A percentile compares a stretch with the other conserved stretches of the same genome.
phyloP scores from a whole-genome alignment of 1,140 invertebrate genomes.

The Micrasema longulum region DNA sequence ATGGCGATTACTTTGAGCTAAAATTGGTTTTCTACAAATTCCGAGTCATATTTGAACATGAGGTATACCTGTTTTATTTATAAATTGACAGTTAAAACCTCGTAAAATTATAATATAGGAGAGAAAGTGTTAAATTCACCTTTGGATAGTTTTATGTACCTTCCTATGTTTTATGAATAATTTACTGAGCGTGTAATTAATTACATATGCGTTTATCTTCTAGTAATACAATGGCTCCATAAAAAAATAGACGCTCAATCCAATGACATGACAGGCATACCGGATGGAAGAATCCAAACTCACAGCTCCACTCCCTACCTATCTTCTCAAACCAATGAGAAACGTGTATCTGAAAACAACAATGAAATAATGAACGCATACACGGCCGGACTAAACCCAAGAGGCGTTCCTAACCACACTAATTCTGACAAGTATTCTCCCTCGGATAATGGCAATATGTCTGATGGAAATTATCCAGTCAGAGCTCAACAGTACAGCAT shows the following conservation, averaged over 20 bases:
- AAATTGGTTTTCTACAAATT: no score
- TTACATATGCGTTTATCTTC: no score
- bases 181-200: no score
- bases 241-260: conserved; percentile 63
- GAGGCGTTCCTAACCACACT: not conserved
- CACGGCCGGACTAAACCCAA: conserved; percentile 53
- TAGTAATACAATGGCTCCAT: conserved; percentile 67
- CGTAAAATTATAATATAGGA: no score
- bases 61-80: no score
- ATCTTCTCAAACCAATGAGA: conserved; percentile 56
- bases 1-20: no score
- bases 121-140: no score
- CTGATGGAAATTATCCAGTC: not conserved
- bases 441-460: conserved; percentile 1
- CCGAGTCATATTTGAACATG: no score
- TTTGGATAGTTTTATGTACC: no score
- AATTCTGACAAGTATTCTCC: not conserved
- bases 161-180: no score
- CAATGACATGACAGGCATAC: conserved; percentile 55
- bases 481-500: conserved; percentile 48
- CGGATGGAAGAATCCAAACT: conserved; percentile 25
- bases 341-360: conserved; percentile 55
- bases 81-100: no score
- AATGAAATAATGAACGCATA: conserved; percentile 65
- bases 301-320: conserved; percentile 62